A percentile compares a stretch with the other conserved stretches of the same genome.
phyloP scores from a whole-genome alignment of 2,888 invertebrate species.

The Altica lythri region DNA sequence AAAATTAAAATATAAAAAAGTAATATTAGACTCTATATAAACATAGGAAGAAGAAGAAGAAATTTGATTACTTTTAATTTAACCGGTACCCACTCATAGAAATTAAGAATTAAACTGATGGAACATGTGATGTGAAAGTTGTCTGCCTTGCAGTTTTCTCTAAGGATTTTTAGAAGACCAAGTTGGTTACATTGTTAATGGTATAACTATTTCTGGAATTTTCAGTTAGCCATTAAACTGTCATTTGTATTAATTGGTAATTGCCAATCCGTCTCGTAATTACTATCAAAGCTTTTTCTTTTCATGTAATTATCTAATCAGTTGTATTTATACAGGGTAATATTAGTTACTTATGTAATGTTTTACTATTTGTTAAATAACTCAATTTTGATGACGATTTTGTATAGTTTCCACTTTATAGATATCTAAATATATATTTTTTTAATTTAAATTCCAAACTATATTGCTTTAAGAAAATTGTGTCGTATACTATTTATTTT shows the following conservation, averaged over 20 bases:
- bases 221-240: constrained; percentile 25
- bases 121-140: constrained; percentile 48
- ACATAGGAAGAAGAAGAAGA: too few species aligned
- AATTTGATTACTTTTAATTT: too few species aligned
- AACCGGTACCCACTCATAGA: constrained; percentile 2
- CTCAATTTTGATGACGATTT: too few species aligned
- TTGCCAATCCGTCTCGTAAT: constrained; percentile 4
- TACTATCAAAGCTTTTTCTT: background rate
- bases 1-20: too few species aligned
- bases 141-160: constrained; percentile 50
- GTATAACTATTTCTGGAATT: constrained; percentile 34
- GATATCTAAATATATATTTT: too few species aligned
- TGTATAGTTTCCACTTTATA: too few species aligned
- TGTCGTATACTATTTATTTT: too few species aligned
- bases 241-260: constrained; percentile 16
- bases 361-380: too few species aligned
- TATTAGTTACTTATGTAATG: too few species aligned
- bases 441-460: too few species aligned
- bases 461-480: too few species aligned
- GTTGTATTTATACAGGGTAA: background rate
- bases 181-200: constrained; percentile 29
- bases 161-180: constrained; percentile 39
- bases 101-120: constrained; percentile 16
- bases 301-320: background rate
- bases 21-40: too few species aligned